Evolutionary conservation across 2,888 invertebrate species (phyloP).

Genomic region (Tinea semifulvella): DNA sequence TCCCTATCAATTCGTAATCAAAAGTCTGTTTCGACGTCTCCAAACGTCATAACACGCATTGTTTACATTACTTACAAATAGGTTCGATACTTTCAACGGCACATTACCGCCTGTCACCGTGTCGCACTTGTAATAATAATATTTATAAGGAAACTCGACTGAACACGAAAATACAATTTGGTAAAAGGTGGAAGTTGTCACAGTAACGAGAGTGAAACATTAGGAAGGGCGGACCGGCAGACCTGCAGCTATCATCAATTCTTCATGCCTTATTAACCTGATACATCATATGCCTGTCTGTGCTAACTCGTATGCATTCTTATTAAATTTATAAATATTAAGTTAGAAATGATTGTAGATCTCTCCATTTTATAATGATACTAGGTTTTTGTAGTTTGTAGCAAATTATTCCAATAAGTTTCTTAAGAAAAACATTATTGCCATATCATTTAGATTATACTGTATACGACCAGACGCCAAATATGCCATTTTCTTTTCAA

Average conservation of each 20-base stretch:
- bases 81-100: constrained; percentile 46
- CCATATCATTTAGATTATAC: too few relatives aligned
- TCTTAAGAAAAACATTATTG: too few relatives aligned
- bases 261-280: too few relatives aligned
- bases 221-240: constrained; percentile 38
- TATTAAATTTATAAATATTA: too few relatives aligned
- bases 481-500: too few relatives aligned
- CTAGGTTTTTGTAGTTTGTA: too few relatives aligned
- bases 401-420: too few relatives aligned
- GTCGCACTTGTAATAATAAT: constrained; percentile 62
- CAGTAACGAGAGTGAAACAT: constrained; percentile 60
- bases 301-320: too few relatives aligned
- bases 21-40: not conserved
- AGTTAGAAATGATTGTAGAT: too few relatives aligned
- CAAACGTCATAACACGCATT: constrained; percentile 34
- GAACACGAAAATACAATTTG: constrained; percentile 66
- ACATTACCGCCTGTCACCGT: constrained; percentile 59
- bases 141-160: constrained; percentile 63
- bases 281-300: not conserved
- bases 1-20: constrained; percentile 10
- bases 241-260: too few relatives aligned
- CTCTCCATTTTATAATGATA: too few relatives aligned
- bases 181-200: constrained; percentile 61
- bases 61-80: constrained; percentile 48
- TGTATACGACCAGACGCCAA: too few relatives aligned